Base-by-base conservation (phyloP, 2,888 invertebrate genomes). In the Rhimphoctona megacephalus region DNA sequence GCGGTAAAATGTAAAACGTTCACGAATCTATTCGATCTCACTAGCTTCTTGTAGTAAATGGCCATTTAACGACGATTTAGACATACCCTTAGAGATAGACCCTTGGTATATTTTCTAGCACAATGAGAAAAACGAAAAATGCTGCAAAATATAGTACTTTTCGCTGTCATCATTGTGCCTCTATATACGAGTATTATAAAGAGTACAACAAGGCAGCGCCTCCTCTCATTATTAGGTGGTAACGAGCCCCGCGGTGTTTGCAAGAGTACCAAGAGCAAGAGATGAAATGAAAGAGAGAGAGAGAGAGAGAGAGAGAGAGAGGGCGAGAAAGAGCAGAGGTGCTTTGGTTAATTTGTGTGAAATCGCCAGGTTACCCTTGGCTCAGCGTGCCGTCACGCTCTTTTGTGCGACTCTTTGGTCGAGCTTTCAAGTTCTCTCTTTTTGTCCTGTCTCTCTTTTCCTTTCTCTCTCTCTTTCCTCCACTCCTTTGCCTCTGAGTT, bases 281-380 rank as follows among this genome's bases (percentile, higher is more conserved):
- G 64, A 69, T 43, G 39, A 69, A 43, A 69, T 43, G 9, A 67
- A 57, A 39, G 72, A 79, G 39, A 39, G 39, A 39, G 1, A n/a
- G n/a, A n/a, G 72, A 70, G 19, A n/a, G 30, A 52, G 49, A 73
- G 49, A 54, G 69, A 76, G 70, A 74, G 64, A 74, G 69, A 39
- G 49, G 61, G 54, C 3, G 25, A 79, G 52, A 22, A 43, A 81
- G 73, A 76, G 73, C 52, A 46, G 81, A 81, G 81, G 70, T 81
- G 90, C 89, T 92, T 90, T 89, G 91, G 89, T 92, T 92, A 92
- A 93, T 92, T 92, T 91, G 90, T 90, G 92, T 91, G 90, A 92
- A 93, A 92, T 91, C 90, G 89, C 79, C 89, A 87, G 88, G 89
- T 91, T 90, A 89, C 89, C 90, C 89, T 88, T 85, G 89, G 89